Conservation (phyloP, 2,113 vertebrate species). For the Rafetus swinhoei region DNA sequence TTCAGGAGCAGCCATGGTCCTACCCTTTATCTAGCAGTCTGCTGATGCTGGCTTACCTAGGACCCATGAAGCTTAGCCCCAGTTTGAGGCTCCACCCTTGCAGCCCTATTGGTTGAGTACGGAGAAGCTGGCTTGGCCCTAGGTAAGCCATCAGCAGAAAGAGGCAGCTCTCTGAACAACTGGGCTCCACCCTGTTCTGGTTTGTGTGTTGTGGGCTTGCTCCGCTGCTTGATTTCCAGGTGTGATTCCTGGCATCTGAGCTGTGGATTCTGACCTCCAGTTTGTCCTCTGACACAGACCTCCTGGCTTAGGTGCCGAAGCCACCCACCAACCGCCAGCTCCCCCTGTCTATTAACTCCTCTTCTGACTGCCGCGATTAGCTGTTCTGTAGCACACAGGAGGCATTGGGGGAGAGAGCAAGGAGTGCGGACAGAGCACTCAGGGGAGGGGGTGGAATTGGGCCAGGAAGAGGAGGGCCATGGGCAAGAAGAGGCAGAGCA, state of each 20-base stretch:
- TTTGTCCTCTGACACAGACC: neutral
- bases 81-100: neutral
- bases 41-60: neutral
- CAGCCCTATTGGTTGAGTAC: neutral
- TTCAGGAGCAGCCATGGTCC: neutral
- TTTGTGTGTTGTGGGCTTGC: neutral
- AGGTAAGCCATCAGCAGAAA: neutral
- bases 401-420: too few relatives aligned
- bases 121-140: neutral
- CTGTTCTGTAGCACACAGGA: too few relatives aligned
- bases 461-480: too few relatives aligned
- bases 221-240: neutral
- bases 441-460: too few relatives aligned
- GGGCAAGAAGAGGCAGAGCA: too few relatives aligned
- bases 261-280: neutral
- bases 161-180: neutral
- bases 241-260: neutral
- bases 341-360: too few relatives aligned
- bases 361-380: fast-evolving
- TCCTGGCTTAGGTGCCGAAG: neutral
- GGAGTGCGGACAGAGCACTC: too few relatives aligned
- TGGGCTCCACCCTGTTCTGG: neutral
- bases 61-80: neutral
- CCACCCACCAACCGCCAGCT: too few relatives aligned
- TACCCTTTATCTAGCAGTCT: neutral